Conservation (phyloP, 2,113 vertebrate genomes). For the Psophia crepitans region DNA sequence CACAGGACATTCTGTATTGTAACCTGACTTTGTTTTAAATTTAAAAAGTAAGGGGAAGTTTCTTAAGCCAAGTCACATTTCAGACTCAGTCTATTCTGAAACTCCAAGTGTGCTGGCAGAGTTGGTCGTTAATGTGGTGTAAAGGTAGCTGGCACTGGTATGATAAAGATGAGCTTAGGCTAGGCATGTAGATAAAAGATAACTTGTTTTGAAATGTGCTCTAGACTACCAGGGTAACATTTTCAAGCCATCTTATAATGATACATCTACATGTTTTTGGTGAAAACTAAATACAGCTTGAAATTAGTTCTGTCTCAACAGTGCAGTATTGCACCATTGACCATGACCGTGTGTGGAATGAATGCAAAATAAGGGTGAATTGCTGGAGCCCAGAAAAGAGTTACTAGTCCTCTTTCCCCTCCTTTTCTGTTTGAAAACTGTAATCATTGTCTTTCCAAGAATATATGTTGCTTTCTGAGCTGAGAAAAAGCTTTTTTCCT, state of each 20-base stretch:
- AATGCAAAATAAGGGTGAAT: neutral
- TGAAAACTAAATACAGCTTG: neutral
- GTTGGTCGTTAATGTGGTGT: neutral
- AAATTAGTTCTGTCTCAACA: neutral
- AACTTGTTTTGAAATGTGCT: neutral
- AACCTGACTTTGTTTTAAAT: neutral
- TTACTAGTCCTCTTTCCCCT: neutral
- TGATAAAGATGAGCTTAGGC: neutral
- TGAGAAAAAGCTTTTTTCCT: neutral
- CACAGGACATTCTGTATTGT: neutral
- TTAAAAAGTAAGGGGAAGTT: neutral
- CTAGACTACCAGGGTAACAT: neutral
- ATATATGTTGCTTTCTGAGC: neutral
- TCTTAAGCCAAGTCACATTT: neutral
- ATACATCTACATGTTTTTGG: neutral
- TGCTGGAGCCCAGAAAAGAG: neutral
- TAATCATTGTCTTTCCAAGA: neutral
- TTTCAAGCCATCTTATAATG: neutral
- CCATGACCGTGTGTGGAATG: neutral
- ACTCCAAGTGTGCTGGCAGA: neutral
- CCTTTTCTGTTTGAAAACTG: constrained; percentile 19
- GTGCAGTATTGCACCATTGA: neutral
- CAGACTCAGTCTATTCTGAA: neutral
- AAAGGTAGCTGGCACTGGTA: neutral
- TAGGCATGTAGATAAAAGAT: neutral